A percentile compares a stretch with the other conserved stretches of the same genome.
phyloP scores from a whole-genome alignment of 2,113 vertebrate genomes.

The Asarcornis scutulata region DNA sequence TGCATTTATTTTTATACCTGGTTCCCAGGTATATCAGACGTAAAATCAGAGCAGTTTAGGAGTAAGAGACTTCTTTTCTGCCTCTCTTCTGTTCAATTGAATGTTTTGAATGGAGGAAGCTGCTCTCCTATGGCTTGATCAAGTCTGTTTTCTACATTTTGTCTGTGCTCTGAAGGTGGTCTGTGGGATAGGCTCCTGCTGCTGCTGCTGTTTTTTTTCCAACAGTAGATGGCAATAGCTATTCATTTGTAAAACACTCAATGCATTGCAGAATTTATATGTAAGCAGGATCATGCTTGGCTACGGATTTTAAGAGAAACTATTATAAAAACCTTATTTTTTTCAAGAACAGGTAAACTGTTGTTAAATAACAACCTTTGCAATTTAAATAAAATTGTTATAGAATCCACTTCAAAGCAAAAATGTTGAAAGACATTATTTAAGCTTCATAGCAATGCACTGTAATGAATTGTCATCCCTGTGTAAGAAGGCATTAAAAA shows the following conservation, averaged over 20 bases:
- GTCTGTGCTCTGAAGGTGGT: not conserved
- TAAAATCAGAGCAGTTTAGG: not conserved
- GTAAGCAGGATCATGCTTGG: not conserved
- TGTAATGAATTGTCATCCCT: not conserved
- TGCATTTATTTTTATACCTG: too few species aligned
- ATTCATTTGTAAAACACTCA: slow-evolving; percentile 47
- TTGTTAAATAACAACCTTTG: not conserved
- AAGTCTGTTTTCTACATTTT: not conserved
- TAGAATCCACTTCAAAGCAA: not conserved
- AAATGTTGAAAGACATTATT: not conserved
- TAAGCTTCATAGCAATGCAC: not conserved
- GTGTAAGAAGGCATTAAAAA: not conserved
- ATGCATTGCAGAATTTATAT: not conserved
- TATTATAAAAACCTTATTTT: not conserved
- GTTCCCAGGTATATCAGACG: not conserved
- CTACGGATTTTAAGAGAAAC: not conserved
- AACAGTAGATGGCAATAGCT: slow-evolving; percentile 78
- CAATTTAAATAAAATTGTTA: not conserved
- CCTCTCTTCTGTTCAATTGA: not conserved
- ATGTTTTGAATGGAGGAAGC: not conserved
- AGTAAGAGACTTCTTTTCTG: not conserved
- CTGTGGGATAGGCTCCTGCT: not conserved
- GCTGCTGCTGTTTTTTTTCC: slow-evolving; percentile 21
- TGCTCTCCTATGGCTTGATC: not conserved
- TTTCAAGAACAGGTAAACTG: not conserved